Conservation (phyloP, 2,797 vertebrate species). For the Acanthurus tractus region DNA sequence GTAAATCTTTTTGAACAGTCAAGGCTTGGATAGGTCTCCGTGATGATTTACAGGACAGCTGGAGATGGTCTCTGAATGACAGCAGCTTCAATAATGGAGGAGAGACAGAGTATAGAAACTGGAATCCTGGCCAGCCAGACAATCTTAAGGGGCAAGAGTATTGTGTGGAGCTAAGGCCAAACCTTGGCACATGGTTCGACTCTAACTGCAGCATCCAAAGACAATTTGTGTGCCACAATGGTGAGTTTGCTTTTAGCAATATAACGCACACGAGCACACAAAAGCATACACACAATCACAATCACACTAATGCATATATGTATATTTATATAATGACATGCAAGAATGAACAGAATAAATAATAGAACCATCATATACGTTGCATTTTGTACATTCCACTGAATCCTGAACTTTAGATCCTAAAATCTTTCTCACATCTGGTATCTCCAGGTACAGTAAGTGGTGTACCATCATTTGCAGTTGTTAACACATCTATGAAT, state of each 20-base stretch:
- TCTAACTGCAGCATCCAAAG: fast-evolving
- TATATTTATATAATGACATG: too few species aligned
- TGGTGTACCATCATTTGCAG: conserved; percentile 13
- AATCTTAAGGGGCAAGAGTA: neutral
- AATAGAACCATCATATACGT: too few species aligned
- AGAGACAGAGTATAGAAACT: conserved; percentile 53
- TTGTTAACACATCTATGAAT: fast-evolving
- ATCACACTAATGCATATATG: too few species aligned
- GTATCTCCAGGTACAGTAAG: conserved; percentile 29
- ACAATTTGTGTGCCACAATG: conserved; percentile 47
- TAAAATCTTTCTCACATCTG: too few species aligned
- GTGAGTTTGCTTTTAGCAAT: conserved; percentile 22
- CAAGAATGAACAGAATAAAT: too few species aligned
- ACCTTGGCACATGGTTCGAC: conserved; percentile 15
- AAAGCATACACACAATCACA: too few species aligned
- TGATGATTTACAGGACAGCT: conserved; percentile 51
- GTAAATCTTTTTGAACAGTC: conserved; percentile 32
- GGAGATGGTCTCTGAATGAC: conserved; percentile 66
- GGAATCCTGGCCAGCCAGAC: fast-evolving
- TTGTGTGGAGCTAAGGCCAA: conserved; percentile 28
- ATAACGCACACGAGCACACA: too few species aligned
- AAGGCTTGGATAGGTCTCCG: conserved; percentile 63
- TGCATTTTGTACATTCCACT: too few species aligned
- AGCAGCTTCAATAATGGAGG: conserved; percentile 42
- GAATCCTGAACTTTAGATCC: too few species aligned